These are phyloP conservation scores for Noturus placidus DNA, from an alignment of 2,113 vertebrate genomes.

Conservation along the genomic window DNA sequence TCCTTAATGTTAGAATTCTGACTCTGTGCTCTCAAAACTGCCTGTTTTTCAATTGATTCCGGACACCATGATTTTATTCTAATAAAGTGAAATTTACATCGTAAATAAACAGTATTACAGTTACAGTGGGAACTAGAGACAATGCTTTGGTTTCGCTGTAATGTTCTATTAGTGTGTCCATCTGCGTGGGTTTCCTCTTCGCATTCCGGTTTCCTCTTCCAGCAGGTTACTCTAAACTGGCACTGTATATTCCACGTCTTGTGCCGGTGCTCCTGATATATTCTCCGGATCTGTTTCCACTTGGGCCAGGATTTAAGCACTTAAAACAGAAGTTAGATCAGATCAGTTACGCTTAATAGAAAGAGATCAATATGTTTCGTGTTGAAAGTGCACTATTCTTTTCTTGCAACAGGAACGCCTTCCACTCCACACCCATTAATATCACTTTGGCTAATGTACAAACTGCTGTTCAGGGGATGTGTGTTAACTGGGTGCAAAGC, in stretches of 20 bases:
- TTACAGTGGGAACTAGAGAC: background rate
- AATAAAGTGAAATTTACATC: background rate
- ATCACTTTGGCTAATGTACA: constrained; percentile 35
- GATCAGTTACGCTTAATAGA: background rate
- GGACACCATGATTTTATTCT: background rate
- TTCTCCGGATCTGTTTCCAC: background rate
- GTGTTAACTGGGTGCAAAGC: constrained; percentile 41
- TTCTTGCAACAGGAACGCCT: background rate
- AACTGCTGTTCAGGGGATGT: constrained; percentile 34
- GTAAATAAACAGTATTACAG: background rate
- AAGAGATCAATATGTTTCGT: background rate
- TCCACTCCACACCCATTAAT: constrained; percentile 22
- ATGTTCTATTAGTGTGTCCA: background rate
- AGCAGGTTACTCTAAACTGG: background rate
- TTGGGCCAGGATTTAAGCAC: background rate
- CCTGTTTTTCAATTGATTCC: background rate
- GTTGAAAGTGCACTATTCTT: background rate
- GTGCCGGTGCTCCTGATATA: background rate
- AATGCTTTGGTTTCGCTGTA: background rate
- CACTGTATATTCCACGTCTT: background rate
- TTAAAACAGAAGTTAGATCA: background rate
- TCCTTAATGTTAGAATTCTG: constrained; percentile 14
- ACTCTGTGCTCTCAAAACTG: background rate
- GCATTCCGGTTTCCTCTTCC: background rate
- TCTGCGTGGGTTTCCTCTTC: background rate